These are phyloP conservation scores for Poeciliopsis turrubarensis DNA, from an alignment of 2,113 vertebrate genomes.

Conservation along the genomic window DNA sequence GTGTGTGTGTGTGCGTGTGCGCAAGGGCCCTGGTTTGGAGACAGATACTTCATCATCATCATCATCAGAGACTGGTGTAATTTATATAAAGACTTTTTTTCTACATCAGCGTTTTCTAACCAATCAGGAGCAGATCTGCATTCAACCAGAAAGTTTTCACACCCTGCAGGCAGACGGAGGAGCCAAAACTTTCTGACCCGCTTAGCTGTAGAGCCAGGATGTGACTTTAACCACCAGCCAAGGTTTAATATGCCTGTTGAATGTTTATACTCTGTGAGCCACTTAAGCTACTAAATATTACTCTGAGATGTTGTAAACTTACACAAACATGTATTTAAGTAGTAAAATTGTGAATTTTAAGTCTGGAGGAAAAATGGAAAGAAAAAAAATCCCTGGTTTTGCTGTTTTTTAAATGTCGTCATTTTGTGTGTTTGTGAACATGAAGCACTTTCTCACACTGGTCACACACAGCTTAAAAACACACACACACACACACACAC, in stretches of 20 bases:
- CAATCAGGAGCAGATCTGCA: slow-evolving; percentile 21
- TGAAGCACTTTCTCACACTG: slow-evolving; percentile 38
- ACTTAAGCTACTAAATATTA: slow-evolving; percentile 17
- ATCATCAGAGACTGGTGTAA: slow-evolving; percentile 73
- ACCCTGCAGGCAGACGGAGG: slow-evolving; percentile 14
- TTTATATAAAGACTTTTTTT: slow-evolving; percentile 73
- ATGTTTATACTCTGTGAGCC: slow-evolving; percentile 31
- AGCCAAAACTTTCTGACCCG: neutral
- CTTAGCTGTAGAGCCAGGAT: slow-evolving; percentile 3
- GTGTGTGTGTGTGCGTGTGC: slow-evolving; percentile 29
- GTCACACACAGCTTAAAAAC: neutral
- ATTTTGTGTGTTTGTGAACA: slow-evolving; percentile 17
- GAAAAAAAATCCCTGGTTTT: slow-evolving; percentile 6
- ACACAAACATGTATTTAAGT: slow-evolving; percentile 11
- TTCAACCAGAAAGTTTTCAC: slow-evolving; percentile 57
- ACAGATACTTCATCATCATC: slow-evolving; percentile 76
- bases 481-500: neutral
- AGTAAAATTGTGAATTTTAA: slow-evolving; percentile 11
- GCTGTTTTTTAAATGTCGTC: slow-evolving; percentile 1
- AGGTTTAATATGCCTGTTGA: slow-evolving; percentile 28
- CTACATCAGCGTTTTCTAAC: slow-evolving; percentile 78
- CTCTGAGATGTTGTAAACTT: slow-evolving; percentile 15
- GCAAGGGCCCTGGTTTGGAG: slow-evolving; percentile 46
- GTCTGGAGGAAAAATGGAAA: neutral
- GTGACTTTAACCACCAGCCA: slow-evolving; percentile 47